Base-by-base conservation (phyloP, 2,888 invertebrate genomes). In the Chelonus formosanus region DNA sequence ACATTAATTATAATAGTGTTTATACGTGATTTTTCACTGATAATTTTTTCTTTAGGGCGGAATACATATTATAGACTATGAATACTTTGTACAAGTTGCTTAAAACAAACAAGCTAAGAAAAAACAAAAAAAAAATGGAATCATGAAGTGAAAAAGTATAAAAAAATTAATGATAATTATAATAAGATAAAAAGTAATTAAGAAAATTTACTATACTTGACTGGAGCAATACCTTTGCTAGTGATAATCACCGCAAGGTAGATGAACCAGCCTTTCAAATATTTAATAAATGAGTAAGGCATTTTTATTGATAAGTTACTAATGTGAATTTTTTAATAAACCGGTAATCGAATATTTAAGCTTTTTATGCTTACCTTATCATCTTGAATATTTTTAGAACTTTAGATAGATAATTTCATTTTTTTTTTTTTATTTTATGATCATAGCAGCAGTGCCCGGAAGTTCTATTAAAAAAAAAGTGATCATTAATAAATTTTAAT, bases 291-390 rank as follows among this genome's bases (percentile, higher is more conserved):
- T 70, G 76, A 74, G 70, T 81, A 81, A 82, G 81, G 79, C 78
- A 80, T 82, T 83, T 83, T 79, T 82, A 80, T 80, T 78, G 75
- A 81, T 81, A 80, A 80, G 81, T 79, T 80, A 78, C 78, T 82
- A 81, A 78, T 81, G 80, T 80, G 81, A 82, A 80, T 80, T 79
- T 81, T 83, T 81, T 80, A 79, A 80, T 80, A 80, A 83, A 82
- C 78, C 75, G 76, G 76, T 80, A 73, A 75, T 73, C 69, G 68
- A 75, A 72, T 70, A 73, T 4, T 20, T 20, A 20, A 20, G 20
- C 20, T 20, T 20, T 20, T 20, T 20, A 20, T 20, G 20, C 20
- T 20, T 20, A 20, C 20, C 20, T 20, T 20, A 20, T 20, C 20
- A 20, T 20, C 20, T 20, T 20, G 20, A 20, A 20, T 20, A 20